A percentile compares a stretch with the other conserved stretches of the same genome.
These are phyloP conservation scores for Lineus longissimus DNA, from an alignment of 1,140 invertebrate genomes.

Conservation along the genomic window DNA sequence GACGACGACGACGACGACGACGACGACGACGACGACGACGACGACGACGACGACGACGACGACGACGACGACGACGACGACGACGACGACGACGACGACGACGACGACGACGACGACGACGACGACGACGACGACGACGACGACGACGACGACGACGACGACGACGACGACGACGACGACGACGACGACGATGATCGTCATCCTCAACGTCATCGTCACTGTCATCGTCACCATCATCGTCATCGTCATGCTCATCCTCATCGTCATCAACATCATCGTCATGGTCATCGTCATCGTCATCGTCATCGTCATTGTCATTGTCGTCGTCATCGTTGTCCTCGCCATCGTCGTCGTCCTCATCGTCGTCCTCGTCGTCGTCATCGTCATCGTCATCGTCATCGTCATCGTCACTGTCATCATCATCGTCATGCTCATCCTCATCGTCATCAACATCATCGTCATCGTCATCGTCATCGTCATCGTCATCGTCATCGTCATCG, in stretches of 20 bases:
- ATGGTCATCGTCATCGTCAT: not conserved
- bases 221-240: slow-evolving; percentile 1
- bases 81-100: not conserved
- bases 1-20: not conserved
- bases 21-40: not conserved
- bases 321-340: not conserved
- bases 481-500: slow-evolving; percentile 1
- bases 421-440: too few species aligned
- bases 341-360: not conserved
- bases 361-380: not conserved
- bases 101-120: not conserved
- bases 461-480: slow-evolving; percentile 1
- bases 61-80: slow-evolving; percentile 4
- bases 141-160: not conserved
- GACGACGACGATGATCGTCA: too few species aligned
- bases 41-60: slow-evolving; percentile 10
- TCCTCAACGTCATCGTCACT: not conserved
- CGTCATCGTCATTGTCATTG: slow-evolving; percentile 1
- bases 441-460: not conserved
- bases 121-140: not conserved
- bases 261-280: not conserved
- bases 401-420: too few species aligned
- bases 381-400: slow-evolving; percentile 1
- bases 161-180: not conserved
- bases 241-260: not conserved